Conservation (phyloP, 2,797 vertebrate genomes). For the Onychomys torridus region DNA sequence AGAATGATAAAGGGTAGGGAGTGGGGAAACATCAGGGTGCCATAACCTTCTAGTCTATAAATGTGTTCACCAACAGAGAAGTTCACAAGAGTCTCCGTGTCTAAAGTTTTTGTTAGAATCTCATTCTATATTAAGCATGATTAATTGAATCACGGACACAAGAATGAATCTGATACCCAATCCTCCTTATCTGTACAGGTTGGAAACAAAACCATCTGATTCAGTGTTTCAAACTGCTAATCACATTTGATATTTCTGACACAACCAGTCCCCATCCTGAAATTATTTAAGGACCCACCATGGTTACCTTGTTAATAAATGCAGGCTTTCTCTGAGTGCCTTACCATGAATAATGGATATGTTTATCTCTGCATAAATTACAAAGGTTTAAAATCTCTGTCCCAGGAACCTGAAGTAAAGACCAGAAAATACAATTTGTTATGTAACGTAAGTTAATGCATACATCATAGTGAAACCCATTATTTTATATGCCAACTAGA, state of each 20-base stretch:
- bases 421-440: not conserved
- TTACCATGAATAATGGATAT: not conserved
- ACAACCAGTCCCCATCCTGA: not conserved
- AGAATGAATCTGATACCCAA: not conserved
- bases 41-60: not conserved
- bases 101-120: not conserved
- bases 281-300: not conserved
- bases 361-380: not conserved
- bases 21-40: not conserved
- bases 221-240: not conserved
- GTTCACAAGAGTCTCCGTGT: not conserved
- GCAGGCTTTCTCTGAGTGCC: not conserved
- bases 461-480: not conserved
- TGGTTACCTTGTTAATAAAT: not conserved
- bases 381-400: constrained; percentile 2
- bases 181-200: not conserved
- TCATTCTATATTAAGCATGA: not conserved
- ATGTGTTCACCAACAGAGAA: not conserved
- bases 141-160: not conserved
- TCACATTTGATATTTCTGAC: not conserved
- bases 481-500: not conserved
- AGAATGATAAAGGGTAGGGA: not conserved
- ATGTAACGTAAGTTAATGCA: not conserved
- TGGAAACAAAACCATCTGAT: not conserved
- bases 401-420: not conserved